Percentiles rank a stretch among this genome's conserved stretches.
These are phyloP conservation scores for Cataglyphis altisquamis DNA, from an alignment of 2,888 invertebrate species.

Conservation along the genomic window DNA sequence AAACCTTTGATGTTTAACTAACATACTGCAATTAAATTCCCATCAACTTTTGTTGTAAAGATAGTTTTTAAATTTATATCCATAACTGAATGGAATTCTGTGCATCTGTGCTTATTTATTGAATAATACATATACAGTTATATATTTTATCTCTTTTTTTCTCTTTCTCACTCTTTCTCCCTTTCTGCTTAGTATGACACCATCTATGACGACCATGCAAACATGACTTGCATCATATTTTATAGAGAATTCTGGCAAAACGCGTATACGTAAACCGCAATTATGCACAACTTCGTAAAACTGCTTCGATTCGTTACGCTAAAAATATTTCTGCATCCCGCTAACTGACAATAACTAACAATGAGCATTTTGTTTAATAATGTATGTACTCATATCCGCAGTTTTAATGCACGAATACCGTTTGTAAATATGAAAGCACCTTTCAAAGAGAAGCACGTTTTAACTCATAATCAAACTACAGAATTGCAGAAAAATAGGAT, in stretches of 20 bases:
- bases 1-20: background rate
- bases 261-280: background rate
- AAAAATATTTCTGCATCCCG: background rate
- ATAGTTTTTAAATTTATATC: background rate
- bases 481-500: background rate
- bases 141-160: background rate
- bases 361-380: background rate
- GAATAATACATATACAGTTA: background rate
- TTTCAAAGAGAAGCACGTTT: background rate
- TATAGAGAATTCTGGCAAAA: background rate
- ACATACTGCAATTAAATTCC: background rate
- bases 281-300: constrained; percentile 4
- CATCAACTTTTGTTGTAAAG: background rate
- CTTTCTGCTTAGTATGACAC: background rate
- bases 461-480: background rate
- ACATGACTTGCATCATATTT: background rate
- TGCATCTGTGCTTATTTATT: background rate
- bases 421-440: background rate
- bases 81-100: background rate
- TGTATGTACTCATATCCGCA: background rate
- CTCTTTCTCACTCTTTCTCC: background rate
- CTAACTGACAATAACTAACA: background rate
- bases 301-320: background rate
- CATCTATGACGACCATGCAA: background rate
- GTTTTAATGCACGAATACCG: background rate